These are phyloP conservation scores for Lophotriccus pileatus DNA, from an alignment of 2,797 vertebrate species.

Conservation along the genomic window DNA sequence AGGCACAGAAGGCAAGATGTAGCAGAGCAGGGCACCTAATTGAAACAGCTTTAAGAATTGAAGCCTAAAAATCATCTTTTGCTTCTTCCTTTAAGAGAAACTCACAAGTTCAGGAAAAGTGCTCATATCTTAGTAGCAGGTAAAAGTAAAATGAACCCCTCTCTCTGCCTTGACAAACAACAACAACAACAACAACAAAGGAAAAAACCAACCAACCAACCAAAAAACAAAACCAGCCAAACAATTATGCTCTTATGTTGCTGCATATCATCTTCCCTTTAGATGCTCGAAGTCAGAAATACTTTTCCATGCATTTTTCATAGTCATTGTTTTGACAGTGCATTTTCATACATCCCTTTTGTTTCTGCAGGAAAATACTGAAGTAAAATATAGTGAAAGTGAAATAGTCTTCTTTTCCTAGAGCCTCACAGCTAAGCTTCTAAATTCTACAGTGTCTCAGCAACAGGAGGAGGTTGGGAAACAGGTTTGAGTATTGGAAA, in stretches of 20 bases:
- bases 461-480: neutral
- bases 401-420: neutral
- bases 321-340: neutral
- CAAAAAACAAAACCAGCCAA: accelerated
- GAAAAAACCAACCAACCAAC: neutral
- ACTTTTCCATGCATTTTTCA: neutral
- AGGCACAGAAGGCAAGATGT: neutral
- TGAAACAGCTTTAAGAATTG: neutral
- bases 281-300: neutral
- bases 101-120: neutral
- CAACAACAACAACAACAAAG: too few relatives aligned
- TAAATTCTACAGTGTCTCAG: neutral
- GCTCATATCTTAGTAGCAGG: neutral
- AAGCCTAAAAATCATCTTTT: neutral
- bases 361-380: neutral
- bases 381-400: neutral
- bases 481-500: neutral
- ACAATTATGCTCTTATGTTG: neutral
- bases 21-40: neutral
- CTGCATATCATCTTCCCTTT: neutral
- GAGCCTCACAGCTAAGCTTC: neutral
- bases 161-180: neutral
- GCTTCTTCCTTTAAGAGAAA: neutral
- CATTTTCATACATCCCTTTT: constrained; percentile 1
- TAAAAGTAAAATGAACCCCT: neutral